Evolutionary conservation across 2,113 vertebrate genomes (phyloP), one percentile per base, ranked within the genome.

Genomic region (Clupea harengus): DNA sequence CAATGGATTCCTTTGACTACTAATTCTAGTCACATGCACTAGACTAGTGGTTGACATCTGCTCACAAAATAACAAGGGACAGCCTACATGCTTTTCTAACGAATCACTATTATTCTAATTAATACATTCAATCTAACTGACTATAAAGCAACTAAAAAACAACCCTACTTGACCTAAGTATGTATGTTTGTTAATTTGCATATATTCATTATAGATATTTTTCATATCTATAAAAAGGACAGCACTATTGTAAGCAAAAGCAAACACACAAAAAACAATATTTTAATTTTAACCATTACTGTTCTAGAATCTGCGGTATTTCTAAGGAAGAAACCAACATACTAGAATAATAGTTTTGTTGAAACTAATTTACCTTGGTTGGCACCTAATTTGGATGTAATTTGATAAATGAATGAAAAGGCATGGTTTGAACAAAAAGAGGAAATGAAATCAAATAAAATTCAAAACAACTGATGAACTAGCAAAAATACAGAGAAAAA

Each of bases 1-100:
- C 72, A 28, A 78, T 78, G 72, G 72, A 78, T 78, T 78, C 72
- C 32, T 78, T 39, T 32, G 32, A 64, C 22, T n/a, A 64, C 60
- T 64, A 64, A 64, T 64, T 39, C 25, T 78, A 39, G 72, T 78
- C 72, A 78, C 50, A 83, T 39, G 8, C 22, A 32, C 52, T 83
- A 75, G 67, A 32, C 50, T 83, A 78, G 72, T 28, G n/a, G 13
- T 39, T 44, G 72, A 32, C 32, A 78, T 78, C 4, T 18, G 72
- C 25, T 32, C 28, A 78, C 10, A 39, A 67, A 28, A 32, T 5
- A 78, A 49, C 47, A 49, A 49, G 13, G 47, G 13, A 49, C 47
- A 32, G 32, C 28, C 32, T 78, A 78, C 28, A 13, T 32, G 11
- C 10, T 72, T 60, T 15, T 72, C n/a, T 60, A 60, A 22, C 22